phyloP scores from a whole-genome alignment of 1,140 invertebrate species.

The Panonychus citri region DNA sequence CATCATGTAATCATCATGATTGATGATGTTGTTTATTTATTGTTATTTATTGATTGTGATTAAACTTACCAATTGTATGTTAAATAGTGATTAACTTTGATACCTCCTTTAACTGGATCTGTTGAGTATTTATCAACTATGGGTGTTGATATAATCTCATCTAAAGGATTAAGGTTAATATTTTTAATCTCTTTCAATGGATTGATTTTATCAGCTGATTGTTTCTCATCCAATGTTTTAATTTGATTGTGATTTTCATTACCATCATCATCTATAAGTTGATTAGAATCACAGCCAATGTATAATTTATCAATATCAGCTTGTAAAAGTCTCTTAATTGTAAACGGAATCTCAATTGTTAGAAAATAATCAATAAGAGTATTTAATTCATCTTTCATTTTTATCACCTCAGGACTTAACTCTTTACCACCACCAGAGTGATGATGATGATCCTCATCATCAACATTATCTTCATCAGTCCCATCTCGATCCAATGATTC shows the following conservation, averaged over 20 bases:
- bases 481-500: background rate
- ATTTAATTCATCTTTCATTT: constrained; percentile 27
- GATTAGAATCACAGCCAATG: constrained; percentile 19
- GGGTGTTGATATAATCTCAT: too few relatives aligned
- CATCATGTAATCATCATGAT: too few relatives aligned
- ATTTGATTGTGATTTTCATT: too few relatives aligned
- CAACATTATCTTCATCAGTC: constrained; percentile 17
- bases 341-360: constrained; percentile 49
- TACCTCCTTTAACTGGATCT: constrained; percentile 50
- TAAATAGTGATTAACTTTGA: constrained; percentile 52
- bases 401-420: constrained; percentile 15
- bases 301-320: constrained; percentile 63
- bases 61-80: constrained; percentile 51
- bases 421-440: constrained; percentile 15
- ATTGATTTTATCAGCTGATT: too few relatives aligned
- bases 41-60: constrained; percentile 14
- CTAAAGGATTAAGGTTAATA: too few relatives aligned
- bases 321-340: constrained; percentile 51
- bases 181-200: too few relatives aligned
- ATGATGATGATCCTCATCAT: background rate
- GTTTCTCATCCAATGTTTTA: too few relatives aligned
- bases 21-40: too few relatives aligned
- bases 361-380: constrained; percentile 45
- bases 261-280: too few relatives aligned
- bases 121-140: constrained; percentile 11